These are phyloP conservation scores for Peromyscus aztecus DNA, from an alignment of 2,797 vertebrate genomes.

Conservation along the genomic window DNA sequence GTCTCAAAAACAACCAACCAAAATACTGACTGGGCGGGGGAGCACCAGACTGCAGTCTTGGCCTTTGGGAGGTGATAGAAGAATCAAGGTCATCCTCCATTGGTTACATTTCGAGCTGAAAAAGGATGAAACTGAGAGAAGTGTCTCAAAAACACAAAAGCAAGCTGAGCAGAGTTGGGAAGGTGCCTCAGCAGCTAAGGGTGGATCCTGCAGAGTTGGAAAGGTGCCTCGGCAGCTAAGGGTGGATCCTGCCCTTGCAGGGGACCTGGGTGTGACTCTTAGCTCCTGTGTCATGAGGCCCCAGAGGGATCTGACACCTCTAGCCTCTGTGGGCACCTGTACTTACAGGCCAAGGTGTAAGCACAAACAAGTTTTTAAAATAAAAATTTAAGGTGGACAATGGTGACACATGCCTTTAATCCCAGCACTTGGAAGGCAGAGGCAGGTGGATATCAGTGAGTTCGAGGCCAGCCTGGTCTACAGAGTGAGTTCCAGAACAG, in stretches of 20 bases:
- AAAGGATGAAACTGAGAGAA: not conserved
- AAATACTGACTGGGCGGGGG: not conserved
- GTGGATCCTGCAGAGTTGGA: no score
- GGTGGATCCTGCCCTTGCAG: not conserved
- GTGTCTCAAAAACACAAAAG: not conserved
- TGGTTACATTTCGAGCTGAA: not conserved
- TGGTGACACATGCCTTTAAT: no score
- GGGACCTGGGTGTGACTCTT: not conserved
- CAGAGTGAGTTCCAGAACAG: no score
- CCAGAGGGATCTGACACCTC: not conserved
- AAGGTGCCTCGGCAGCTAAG: not conserved
- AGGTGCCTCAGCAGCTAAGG: not conserved
- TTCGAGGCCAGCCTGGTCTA: no score
- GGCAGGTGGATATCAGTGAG: no score
- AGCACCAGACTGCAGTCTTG: not conserved
- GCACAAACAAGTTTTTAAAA: not conserved
- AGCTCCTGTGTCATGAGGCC: not conserved
- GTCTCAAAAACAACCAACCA: not conserved
- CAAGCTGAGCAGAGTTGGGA: no score
- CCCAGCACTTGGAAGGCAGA: no score
- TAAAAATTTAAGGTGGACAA: no score
- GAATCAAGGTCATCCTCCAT: not conserved
- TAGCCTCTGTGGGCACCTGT: not conserved
- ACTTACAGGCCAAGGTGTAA: not conserved
- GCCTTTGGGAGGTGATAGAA: not conserved